A percentile compares a stretch with the other conserved stretches of the same genome.
phyloP scores from a whole-genome alignment of 2,113 vertebrate genomes.

The Ifrita kowaldi region DNA sequence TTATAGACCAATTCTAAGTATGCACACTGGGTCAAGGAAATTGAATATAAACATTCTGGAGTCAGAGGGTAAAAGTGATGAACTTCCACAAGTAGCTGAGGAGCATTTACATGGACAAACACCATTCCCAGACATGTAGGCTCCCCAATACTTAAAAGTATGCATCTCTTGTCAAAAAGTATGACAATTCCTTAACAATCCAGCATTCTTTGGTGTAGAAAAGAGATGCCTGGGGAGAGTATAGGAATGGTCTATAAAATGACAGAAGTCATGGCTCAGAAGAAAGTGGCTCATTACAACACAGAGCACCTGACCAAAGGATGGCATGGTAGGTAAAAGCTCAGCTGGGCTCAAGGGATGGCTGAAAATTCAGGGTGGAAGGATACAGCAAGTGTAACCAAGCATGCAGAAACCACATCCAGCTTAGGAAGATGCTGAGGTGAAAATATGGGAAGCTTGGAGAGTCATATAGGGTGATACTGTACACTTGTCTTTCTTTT shows the following conservation, averaged over 20 bases:
- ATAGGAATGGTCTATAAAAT: neutral
- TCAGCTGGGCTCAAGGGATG: neutral
- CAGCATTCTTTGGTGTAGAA: neutral
- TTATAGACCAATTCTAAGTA: neutral
- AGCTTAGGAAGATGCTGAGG: neutral
- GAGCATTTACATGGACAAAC: neutral
- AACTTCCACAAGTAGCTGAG: neutral
- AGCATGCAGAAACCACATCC: neutral
- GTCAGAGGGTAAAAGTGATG: neutral
- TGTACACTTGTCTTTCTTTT: neutral
- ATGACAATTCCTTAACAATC: neutral
- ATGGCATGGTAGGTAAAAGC: neutral
- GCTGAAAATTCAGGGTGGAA: neutral
- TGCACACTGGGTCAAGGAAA: neutral
- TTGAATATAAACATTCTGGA: neutral
- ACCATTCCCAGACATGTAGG: neutral
- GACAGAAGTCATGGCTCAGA: neutral
- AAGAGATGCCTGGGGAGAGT: neutral
- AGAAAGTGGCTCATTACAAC: neutral
- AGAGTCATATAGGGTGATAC: neutral
- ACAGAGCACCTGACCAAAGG: neutral
- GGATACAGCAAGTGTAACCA: neutral
- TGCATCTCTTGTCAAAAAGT: neutral
- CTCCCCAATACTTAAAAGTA: neutral
- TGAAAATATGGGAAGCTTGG: neutral